A percentile compares a stretch with the other conserved stretches of the same genome.
Evolutionary conservation across 2,888 invertebrate genomes (phyloP).

Genomic region (Aleiodes testaceus): DNA sequence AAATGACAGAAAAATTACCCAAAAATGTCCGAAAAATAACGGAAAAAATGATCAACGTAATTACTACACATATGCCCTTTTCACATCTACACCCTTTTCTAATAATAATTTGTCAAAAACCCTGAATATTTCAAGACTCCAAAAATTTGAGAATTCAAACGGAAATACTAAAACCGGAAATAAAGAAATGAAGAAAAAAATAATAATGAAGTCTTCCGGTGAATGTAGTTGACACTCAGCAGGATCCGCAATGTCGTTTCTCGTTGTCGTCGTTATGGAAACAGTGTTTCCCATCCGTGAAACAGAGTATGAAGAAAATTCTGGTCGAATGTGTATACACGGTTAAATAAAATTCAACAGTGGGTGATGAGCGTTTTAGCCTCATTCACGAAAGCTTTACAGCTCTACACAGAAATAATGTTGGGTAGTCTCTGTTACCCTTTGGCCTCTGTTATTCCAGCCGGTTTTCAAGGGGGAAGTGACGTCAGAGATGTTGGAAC

Average conservation of each 20-base stretch:
- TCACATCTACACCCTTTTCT: no score
- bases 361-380: constrained; percentile 41
- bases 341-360: not conserved
- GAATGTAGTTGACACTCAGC: not conserved
- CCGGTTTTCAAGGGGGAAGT: not conserved
- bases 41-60: no score
- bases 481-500: constrained; percentile 10
- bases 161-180: no score
- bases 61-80: no score
- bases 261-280: not conserved
- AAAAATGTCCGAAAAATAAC: no score
- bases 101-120: no score
- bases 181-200: no score
- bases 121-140: no score
- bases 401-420: constrained; percentile 24
- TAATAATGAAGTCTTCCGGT: not conserved
- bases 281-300: not conserved
- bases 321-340: constrained; percentile 3
- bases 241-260: not conserved
- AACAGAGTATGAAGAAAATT: not conserved
- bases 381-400: constrained; percentile 36
- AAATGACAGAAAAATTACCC: no score
- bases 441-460: constrained; percentile 36
- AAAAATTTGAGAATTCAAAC: no score
- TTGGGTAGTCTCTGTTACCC: not conserved